Evolutionary conservation across 2,888 invertebrate genomes (phyloP).

Genomic region (Zelleria hepariella): DNA sequence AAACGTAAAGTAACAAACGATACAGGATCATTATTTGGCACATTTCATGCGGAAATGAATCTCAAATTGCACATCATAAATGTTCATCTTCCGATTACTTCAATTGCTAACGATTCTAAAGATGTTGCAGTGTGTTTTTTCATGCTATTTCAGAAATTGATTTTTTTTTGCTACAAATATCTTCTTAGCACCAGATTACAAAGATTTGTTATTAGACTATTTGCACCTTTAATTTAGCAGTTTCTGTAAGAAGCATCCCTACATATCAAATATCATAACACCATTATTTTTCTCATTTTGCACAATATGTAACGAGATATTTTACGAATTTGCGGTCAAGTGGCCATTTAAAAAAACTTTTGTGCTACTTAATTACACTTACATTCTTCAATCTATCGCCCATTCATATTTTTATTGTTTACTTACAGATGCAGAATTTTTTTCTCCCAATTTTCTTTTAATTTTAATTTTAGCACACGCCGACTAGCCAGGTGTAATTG

Average conservation of each 20-base stretch:
- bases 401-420: not conserved
- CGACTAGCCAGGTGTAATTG: not conserved
- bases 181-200: no score
- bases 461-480: not conserved
- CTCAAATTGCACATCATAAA: conserved; percentile 63
- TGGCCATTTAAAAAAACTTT: conserved; percentile 16
- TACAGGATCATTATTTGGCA: conserved; percentile 51
- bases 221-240: not conserved
- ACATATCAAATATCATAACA: conserved; percentile 36
- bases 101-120: conserved; percentile 14
- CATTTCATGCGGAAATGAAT: conserved; percentile 64
- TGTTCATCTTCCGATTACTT: conserved; percentile 49
- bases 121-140: not conserved
- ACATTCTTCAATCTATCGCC: not conserved
- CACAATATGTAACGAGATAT: conserved; percentile 38
- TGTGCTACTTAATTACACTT: not conserved
- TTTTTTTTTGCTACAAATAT: not conserved
- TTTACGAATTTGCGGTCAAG: conserved; percentile 52
- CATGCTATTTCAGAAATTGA: not conserved
- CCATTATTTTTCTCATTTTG: conserved; percentile 36
- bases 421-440: not conserved
- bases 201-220: no score
- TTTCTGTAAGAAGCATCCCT: not conserved
- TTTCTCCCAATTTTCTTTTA: no score
- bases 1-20: conserved; percentile 45